Base-by-base conservation (phyloP, 2,113 vertebrate genomes). In the Pomatorhinus ruficollis region DNA sequence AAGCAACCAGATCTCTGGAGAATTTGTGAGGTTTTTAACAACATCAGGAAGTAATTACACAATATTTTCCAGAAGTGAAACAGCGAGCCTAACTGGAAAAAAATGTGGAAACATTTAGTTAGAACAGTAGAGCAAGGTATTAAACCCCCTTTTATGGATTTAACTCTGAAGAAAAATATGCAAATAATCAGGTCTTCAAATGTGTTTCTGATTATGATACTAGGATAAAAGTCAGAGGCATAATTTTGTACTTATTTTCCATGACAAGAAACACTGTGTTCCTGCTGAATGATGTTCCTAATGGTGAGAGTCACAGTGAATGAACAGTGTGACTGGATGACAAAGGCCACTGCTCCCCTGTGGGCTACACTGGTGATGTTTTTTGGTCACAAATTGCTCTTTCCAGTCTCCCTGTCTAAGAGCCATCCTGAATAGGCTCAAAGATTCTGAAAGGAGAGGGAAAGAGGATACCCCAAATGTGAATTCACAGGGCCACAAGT, bases 31-130 rank as follows among this genome's bases (percentile, higher is more conserved):
- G 60, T 93, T 98, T 93, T 97, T 95, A 96, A 90, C 89, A 91
- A 89, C 98, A 98, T 98, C 95, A 80, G 98, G 98, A 98, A 98
- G 97, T 97, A 97, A 98, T 98, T 98, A 98, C 96, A 97, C 97
- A 97, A 96, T 96, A 97, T 97, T 98, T 98, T 98, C 98, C 98
- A 98, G 98, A 98, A 98, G 98, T 98, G 98, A 98, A 98, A 98
- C 97, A 97, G 97, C 97, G 92, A 98, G 97, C 94, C 97, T 96
- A 98, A 98, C 97, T 98, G 98, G 98, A 98, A 98, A 98, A 98
- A 97, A 98, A 98, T 98, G 97, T 98, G 98, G 98, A 98, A 98
- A 97, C 97, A 94, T 97, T 98, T 98, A 98, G 98, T 98, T 98
- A 98, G 96, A 98, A 98, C 98, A 98, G 98, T 98, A 98, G 98